Evolutionary conservation across 1,140 invertebrate genomes (phyloP), one percentile per base, ranked within the genome.

Genomic region (Metaphire vulgaris): DNA sequence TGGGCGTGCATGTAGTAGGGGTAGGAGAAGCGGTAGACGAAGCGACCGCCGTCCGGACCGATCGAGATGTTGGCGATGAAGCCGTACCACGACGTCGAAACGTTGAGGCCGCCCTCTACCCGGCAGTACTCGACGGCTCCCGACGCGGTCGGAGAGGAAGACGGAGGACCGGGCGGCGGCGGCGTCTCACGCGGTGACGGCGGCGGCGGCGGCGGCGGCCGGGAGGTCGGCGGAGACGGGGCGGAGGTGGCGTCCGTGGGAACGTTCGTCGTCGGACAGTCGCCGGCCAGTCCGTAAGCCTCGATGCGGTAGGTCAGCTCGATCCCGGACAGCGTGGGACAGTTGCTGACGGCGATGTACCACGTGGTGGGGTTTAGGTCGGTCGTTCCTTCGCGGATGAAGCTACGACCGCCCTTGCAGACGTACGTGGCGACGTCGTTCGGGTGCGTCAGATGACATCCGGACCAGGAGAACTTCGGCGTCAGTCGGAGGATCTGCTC

Each of bases 301-400:
- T 75, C 30, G 26, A 75, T 2, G 16, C 65, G 56, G 26, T 75
- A 75, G 31, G 26, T 29, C 6, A 75, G 32, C 16, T 75, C 65
- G 26, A 75, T 21, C n/a, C 74, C 74, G 21, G 21, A 26, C 1
- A 75, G 64, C 26, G 64, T 29, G 16, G 64, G 64, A 32, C 74
- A 75, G 66, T 75, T 71, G n/a, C 74, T 75, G 74, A 75, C 30
- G 16, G 74, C 74, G 2, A 76, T 28, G 69, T 76, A 76, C 75
- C 75, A 76, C 2, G 69, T 33, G 34, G 75, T 67, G 12, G 75
- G 15, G 31, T 73, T 56, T n/a, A n/a, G n/a, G n/a, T n/a, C n/a
- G n/a, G n/a, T n/a, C n/a, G n/a, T n/a, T n/a, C n/a, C n/a, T 30
- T 68, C 67, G 12, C 31, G 28, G 0, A 69, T 56, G 33, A 76